phyloP scores from a whole-genome alignment of 2,797 vertebrate genomes.

The Gorsachius magnificus region DNA sequence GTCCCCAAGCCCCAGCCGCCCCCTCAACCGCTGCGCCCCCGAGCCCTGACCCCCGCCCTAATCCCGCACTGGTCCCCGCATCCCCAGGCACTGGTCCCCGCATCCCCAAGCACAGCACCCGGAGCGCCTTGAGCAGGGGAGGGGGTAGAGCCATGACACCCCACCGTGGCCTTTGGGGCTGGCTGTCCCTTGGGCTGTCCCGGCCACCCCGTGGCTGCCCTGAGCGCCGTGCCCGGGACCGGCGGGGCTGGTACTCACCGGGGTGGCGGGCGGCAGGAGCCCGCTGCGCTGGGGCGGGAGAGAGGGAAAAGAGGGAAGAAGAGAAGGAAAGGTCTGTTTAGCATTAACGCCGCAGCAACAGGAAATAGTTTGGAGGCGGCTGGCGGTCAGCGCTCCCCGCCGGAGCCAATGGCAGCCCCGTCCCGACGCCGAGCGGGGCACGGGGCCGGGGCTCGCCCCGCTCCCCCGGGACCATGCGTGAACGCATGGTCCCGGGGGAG shows the following conservation, averaged over 20 bases:
- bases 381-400: conserved; percentile 58
- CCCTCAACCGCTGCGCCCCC: not conserved
- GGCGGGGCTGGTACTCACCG: not conserved
- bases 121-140: rapidly evolving
- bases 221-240: not conserved
- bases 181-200: not conserved
- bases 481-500: too few relatives aligned
- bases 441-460: not conserved
- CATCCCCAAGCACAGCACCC: rapidly evolving
- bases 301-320: too few relatives aligned
- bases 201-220: rapidly evolving
- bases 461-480: conserved; percentile 56
- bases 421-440: not conserved
- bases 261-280: not conserved
- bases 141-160: rapidly evolving
- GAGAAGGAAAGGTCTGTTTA: conserved; percentile 75
- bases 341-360: conserved; percentile 77
- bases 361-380: conserved; percentile 76
- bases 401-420: conserved; percentile 60
- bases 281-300: conserved; percentile 12
- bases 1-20: too few relatives aligned
- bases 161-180: rapidly evolving
- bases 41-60: rapidly evolving
- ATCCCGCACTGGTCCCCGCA: too few relatives aligned
- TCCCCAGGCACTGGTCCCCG: not conserved